phyloP scores from a whole-genome alignment of 1,140 invertebrate species.

The Venturia canescens region DNA sequence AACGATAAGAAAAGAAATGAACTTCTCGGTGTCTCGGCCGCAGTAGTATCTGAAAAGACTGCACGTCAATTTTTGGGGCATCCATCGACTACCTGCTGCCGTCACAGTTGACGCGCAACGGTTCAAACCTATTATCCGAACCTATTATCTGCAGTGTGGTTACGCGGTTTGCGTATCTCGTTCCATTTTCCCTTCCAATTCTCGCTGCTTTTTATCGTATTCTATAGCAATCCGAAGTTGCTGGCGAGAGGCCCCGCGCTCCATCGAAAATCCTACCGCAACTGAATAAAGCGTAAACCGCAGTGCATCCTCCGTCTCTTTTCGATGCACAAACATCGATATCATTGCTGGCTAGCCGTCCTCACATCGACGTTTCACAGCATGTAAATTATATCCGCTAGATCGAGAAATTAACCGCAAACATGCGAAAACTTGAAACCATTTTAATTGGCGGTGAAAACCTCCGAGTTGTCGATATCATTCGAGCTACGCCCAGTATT shows the following conservation, averaged over 20 bases:
- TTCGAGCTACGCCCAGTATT: too few relatives aligned
- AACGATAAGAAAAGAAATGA: neutral
- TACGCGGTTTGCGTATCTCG: constrained; percentile 39
- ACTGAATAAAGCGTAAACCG: constrained; percentile 20
- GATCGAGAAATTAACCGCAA: constrained; percentile 23
- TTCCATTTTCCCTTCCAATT: constrained; percentile 32
- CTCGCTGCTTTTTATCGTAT: constrained; percentile 37
- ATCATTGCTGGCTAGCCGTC: neutral
- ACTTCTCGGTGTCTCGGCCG: neutral
- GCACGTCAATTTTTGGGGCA: neutral
- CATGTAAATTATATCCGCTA: constrained; percentile 5
- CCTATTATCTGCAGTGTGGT: constrained; percentile 29
- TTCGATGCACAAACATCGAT: constrained; percentile 35
- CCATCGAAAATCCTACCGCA: neutral
- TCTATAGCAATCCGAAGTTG: neutral
- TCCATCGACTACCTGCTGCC: neutral
- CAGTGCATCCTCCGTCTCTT: neutral
- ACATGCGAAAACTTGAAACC: constrained; percentile 20
- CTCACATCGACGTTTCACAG: constrained; percentile 7
- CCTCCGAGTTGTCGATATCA: neutral
- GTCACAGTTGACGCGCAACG: constrained; percentile 7
- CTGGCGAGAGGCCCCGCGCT: constrained; percentile 10
- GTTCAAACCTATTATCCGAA: constrained; percentile 40
- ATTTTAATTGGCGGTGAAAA: constrained; percentile 31
- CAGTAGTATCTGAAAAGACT: neutral